These are phyloP conservation scores for Myiagra hebetior DNA, from an alignment of 2,113 vertebrate genomes.

Conservation along the genomic window DNA sequence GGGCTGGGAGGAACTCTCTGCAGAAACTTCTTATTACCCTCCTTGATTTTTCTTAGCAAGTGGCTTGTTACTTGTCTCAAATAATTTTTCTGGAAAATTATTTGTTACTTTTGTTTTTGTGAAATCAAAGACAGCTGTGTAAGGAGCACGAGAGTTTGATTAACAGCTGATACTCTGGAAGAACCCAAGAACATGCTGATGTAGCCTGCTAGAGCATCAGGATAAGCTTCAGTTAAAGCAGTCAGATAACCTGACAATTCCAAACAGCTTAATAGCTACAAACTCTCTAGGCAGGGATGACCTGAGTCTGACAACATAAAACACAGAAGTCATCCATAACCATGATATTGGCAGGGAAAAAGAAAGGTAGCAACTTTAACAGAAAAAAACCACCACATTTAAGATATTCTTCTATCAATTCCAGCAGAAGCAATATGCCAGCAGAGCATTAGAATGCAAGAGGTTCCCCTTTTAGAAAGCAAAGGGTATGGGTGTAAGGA, in stretches of 20 bases:
- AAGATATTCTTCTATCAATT: not conserved
- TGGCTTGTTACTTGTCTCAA: not conserved
- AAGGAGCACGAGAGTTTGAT: not conserved
- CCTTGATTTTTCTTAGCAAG: not conserved
- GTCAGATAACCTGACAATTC: not conserved
- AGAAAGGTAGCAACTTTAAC: not conserved
- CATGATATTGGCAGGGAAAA: not conserved
- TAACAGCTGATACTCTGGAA: not conserved
- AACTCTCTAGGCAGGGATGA: not conserved
- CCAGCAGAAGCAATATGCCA: not conserved
- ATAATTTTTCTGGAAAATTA: not conserved
- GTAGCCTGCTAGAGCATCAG: not conserved
- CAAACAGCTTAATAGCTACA: not conserved
- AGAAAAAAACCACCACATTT: rapidly evolving
- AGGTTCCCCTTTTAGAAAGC: not conserved
- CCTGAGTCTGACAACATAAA: not conserved
- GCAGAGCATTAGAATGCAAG: not conserved
- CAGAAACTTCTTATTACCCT: not conserved
- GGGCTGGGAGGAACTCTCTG: not conserved
- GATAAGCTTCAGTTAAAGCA: not conserved
- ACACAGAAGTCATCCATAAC: not conserved
- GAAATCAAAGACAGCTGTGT: not conserved
- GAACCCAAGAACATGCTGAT: not conserved
- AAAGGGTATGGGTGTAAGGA: not conserved
- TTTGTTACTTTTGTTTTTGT: not conserved